Evolutionary conservation across 2,113 vertebrate species (phyloP).

Genomic region (Sphaerodactylus townsendi): DNA sequence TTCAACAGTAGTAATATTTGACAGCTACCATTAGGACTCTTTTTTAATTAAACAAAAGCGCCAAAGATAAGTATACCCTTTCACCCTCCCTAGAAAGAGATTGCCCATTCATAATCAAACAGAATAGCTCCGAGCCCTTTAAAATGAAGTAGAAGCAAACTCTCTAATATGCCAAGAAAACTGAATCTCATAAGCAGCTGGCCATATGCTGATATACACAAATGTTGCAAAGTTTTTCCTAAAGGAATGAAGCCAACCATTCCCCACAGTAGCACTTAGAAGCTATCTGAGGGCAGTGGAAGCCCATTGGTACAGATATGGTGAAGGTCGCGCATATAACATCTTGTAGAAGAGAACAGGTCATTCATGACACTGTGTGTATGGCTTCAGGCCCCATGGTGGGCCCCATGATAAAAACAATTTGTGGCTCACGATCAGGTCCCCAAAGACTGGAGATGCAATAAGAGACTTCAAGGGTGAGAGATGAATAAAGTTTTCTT

Average conservation of each 20-base stretch:
- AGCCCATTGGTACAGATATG: neutral
- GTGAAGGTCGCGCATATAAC: too few species aligned
- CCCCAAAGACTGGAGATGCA: too few species aligned
- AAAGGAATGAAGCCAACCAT: neutral
- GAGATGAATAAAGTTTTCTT: too few species aligned
- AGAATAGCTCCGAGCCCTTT: neutral
- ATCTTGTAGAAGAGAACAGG: neutral
- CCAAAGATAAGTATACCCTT: neutral
- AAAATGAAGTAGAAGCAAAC: slow-evolving; percentile 19
- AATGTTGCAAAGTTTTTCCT: neutral
- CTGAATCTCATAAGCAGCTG: neutral
- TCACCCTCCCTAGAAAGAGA: slow-evolving; percentile 3
- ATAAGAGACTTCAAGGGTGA: too few species aligned
- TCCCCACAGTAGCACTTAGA: neutral
- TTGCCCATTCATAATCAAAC: slow-evolving; percentile 25
- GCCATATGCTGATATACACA: neutral
- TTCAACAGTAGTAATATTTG: slow-evolving; percentile 29
- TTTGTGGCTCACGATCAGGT: too few species aligned
- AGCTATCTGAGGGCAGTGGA: neutral
- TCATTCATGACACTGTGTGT: neutral
- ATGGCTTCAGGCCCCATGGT: too few species aligned
- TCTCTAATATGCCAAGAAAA: neutral
- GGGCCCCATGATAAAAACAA: too few species aligned
- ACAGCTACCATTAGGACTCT: slow-evolving; percentile 25
- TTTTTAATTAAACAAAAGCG: slow-evolving; percentile 31